Evolutionary conservation across 2,113 vertebrate species (phyloP), one percentile per base, ranked within the genome.

Genomic region (Pterophyllum scalare): DNA sequence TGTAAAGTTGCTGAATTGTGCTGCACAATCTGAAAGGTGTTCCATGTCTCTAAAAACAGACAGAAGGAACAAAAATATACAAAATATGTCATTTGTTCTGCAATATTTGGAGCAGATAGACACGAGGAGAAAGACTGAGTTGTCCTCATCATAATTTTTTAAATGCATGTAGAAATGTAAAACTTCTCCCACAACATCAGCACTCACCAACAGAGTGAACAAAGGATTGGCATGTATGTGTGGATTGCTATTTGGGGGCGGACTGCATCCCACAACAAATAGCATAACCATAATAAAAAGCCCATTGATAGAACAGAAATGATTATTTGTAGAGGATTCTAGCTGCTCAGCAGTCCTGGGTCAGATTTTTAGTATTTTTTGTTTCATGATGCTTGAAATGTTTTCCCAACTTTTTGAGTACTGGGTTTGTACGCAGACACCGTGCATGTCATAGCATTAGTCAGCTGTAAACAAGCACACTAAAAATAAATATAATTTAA

Each of bases 331-430:
- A 60, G 26, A 33, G 17, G 28, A 33, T 60, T 60, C 59, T 11
- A 60, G 59, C 17, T 60, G 17, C 17, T 60, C 33, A 35, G 7
- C 4, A 35, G 33, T 35, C 7, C 6, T 35, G 35, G 35, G 9
- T 38, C 35, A 28, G 28, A 28, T 28, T 33, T 33, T 33, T 33
- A 12, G 10, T 11, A 12, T 40, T 1, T 40, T 40, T 60, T 61
- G 33, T 38, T 8, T 38, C 17, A 20, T 60, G 59, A 60, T 20
- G 59, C 28, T 20, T 5, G 28, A 33, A 12, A 3, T 61, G 17
- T 20, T 0, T 35, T 7, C 33, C 11, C 2, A 61, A 20, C 31
- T 20, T 7, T 46, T 61, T n/a, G 12, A 20, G 10, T 0, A 1
- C 3, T 61, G 59, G 59, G 59, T 61, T 35, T 61, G 59, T 1